phyloP scores from a whole-genome alignment of 2,888 invertebrate genomes.

The Drosophila testacea region DNA sequence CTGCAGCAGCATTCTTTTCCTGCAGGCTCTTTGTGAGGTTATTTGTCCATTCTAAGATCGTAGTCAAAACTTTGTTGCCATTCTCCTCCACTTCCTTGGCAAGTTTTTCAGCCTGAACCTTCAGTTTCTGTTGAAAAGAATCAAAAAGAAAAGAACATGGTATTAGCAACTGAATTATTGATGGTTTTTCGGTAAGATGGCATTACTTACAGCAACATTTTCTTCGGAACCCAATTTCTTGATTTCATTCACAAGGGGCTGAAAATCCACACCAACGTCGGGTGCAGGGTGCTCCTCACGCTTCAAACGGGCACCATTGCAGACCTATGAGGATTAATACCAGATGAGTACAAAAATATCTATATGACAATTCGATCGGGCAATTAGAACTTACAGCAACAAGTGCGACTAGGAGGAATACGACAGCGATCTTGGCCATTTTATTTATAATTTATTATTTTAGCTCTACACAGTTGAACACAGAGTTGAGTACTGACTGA shows the following conservation, averaged over 20 bases:
- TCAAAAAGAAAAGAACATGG: neutral
- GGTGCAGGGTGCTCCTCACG: slow-evolving; percentile 30
- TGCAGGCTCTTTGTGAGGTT: neutral
- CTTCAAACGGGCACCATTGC: slow-evolving; percentile 16
- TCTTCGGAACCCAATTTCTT: slow-evolving; percentile 1
- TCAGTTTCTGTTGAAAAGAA: slow-evolving; percentile 13
- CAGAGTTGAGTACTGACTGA: slow-evolving; percentile 49
- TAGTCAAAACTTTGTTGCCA: neutral
- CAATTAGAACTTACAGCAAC: slow-evolving; percentile 49
- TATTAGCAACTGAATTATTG: neutral
- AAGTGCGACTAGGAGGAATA: slow-evolving; percentile 47
- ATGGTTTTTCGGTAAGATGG: neutral
- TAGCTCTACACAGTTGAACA: slow-evolving; percentile 44
- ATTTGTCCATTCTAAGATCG: neutral
- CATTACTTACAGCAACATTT: slow-evolving; percentile 8
- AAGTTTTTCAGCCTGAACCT: neutral
- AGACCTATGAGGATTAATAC: slow-evolving; percentile 4
- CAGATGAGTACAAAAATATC: neutral
- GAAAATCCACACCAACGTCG: neutral
- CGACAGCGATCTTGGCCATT: slow-evolving; percentile 58
- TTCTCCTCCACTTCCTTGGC: neutral
- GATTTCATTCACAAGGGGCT: neutral
- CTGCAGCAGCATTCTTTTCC: neutral
- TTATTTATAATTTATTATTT: slow-evolving; percentile 20
- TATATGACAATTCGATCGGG: neutral